A percentile compares a stretch with the other conserved stretches of the same genome.
Conservation (phyloP, 2,888 invertebrate genomes). For the Drosophila gaucha region DNA sequence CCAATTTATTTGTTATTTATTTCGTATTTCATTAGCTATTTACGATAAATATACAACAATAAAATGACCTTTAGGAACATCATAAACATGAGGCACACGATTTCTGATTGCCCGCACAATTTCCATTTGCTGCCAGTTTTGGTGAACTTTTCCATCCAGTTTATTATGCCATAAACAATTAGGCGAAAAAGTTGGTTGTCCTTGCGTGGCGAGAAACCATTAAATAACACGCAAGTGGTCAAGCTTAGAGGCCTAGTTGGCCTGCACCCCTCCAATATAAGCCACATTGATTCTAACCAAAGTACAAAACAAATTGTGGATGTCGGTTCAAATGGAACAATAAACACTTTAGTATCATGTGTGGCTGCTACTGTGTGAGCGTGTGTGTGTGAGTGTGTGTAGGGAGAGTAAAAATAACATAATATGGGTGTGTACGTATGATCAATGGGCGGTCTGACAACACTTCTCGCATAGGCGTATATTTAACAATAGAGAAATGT, state of each 20-base stretch:
- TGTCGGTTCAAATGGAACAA: slow-evolving; percentile 53
- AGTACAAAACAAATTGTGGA: slow-evolving; percentile 43
- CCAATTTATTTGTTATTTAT: not conserved
- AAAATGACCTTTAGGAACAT: slow-evolving; percentile 34
- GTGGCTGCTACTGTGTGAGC: not conserved
- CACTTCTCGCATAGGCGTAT: not conserved
- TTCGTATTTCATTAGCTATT: slow-evolving; percentile 12
- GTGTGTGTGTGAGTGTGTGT: not conserved
- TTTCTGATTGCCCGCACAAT: slow-evolving; percentile 29
- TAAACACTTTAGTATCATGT: slow-evolving; percentile 48
- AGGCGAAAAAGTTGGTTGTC: slow-evolving; percentile 58
- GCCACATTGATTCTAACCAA: slow-evolving; percentile 14
- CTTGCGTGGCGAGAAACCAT: slow-evolving; percentile 58
- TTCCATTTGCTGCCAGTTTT: slow-evolving; percentile 23
- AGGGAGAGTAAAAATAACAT: too few species aligned
- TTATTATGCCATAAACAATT: slow-evolving; percentile 64
- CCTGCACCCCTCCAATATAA: not conserved
- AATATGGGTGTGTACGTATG: slow-evolving; percentile 2
- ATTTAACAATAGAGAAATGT: too few species aligned
- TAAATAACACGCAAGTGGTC: slow-evolving; percentile 61
- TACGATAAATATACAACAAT: not conserved
- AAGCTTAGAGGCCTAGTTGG: slow-evolving; percentile 8
- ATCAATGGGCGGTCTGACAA: not conserved
- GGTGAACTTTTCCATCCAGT: slow-evolving; percentile 35
- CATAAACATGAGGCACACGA: slow-evolving; percentile 32